Percentiles rank a stretch among this genome's conserved stretches.
Conservation (phyloP, 2,113 vertebrate genomes). For the Theropithecus gelada region DNA sequence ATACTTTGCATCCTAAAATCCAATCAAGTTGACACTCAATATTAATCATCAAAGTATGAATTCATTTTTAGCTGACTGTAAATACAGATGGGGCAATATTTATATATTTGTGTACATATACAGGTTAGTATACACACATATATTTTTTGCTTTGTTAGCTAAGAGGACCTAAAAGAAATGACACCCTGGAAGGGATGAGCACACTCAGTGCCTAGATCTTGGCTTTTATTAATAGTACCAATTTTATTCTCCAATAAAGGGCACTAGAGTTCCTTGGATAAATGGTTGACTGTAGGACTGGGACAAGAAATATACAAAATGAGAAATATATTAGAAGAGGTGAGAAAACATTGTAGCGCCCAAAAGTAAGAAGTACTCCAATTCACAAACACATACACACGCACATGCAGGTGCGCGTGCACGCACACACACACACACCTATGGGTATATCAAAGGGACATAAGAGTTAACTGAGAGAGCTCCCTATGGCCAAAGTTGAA, state of each 20-base stretch:
- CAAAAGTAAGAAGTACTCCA: background rate
- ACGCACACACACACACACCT: background rate
- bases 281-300: background rate
- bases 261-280: background rate
- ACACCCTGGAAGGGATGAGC: background rate
- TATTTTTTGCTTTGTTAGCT: background rate
- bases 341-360: background rate
- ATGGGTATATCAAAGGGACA: too few relatives aligned
- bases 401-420: fast-evolving
- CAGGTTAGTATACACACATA: background rate
- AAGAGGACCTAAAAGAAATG: background rate
- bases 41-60: background rate
- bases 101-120: background rate
- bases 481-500: too few relatives aligned
- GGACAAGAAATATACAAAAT: background rate
- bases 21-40: too few relatives aligned
- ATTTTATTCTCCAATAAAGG: background rate
- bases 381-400: too few relatives aligned
- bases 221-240: background rate
- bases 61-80: background rate
- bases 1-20: too few relatives aligned
- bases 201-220: background rate
- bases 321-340: background rate
- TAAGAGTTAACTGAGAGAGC: too few relatives aligned
- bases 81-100: background rate